phyloP scores from a whole-genome alignment of 2,113 vertebrate genomes.

The Aviceda subcristata region DNA sequence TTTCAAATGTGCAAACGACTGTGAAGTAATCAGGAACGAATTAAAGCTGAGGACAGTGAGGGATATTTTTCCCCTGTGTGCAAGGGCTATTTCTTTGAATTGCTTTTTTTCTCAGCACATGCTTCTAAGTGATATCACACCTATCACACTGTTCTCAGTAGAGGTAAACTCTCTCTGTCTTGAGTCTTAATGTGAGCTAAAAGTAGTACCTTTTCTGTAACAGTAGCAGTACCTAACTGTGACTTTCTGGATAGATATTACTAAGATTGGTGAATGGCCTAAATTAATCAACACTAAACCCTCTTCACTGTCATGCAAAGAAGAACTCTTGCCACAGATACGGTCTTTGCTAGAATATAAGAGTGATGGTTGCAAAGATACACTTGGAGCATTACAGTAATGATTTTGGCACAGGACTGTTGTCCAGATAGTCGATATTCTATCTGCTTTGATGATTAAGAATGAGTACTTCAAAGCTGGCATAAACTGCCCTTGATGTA shows the following conservation, averaged over 20 bases:
- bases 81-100: neutral
- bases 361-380: neutral
- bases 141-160: neutral
- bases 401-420: neutral
- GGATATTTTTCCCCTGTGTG: neutral
- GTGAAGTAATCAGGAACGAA: neutral
- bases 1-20: neutral
- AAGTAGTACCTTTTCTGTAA: neutral
- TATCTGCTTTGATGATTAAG: neutral
- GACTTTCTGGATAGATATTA: neutral
- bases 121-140: neutral
- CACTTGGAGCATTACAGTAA: neutral
- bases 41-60: neutral
- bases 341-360: neutral
- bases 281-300: neutral
- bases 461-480: neutral
- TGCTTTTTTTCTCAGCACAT: neutral
- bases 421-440: neutral
- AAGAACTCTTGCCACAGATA: neutral
- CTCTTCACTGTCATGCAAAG: neutral
- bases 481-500: neutral
- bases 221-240: neutral
- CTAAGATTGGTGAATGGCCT: neutral
- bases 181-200: neutral
- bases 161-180: neutral